Evolutionary conservation across 2,113 vertebrate species (phyloP), one percentile per base, ranked within the genome.

Genomic region (Sebastes schlegelii): DNA sequence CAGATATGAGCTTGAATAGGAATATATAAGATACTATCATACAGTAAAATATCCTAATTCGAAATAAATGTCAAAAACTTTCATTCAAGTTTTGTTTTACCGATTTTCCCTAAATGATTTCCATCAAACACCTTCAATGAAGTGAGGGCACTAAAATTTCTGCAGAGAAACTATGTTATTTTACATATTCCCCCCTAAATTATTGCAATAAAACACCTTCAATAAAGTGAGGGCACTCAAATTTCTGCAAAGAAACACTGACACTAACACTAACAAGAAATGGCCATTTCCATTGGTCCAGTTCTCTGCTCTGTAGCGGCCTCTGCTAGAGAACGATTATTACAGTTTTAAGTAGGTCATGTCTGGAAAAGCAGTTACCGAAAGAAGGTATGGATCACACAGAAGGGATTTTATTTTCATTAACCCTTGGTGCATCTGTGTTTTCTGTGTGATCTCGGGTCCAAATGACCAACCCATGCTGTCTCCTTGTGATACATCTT

Each of bases 291-390:
- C 0, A 1, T 43, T 16, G 34, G 43, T 52, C 48, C 21, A 40
- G 26, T 46, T 21, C 46, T 46, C 62, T 5, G 40, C 63, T 58
- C 40, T 60, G 6, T 72, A 13, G 46, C 16, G 19, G 45, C 49
- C 16, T 23, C 49, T 58, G 12, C 77, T 51, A 14, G 65, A 81
- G 67, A 49, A 16, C 2, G 48, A 13, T 51, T 74, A 74, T 69
- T 40, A 40, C 21, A 14, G 2, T 64, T 57, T 4, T 49, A 90
- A 85, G 65, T 89, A 81, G 86, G 82, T 88, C 85, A 85, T 1
- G 54, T 88, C 73, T 88, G 83, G 77, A 80, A 86, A 86, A 81
- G 62, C 69, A 65, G 17, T 89, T 82, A 55, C 58, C 55, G 65
- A 45, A 63, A 16, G 23, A 67, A 46, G 17, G 42, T 79, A 71